Conservation (phyloP, 1,140 invertebrate genomes). For the Zaprionus camerounensis region DNA sequence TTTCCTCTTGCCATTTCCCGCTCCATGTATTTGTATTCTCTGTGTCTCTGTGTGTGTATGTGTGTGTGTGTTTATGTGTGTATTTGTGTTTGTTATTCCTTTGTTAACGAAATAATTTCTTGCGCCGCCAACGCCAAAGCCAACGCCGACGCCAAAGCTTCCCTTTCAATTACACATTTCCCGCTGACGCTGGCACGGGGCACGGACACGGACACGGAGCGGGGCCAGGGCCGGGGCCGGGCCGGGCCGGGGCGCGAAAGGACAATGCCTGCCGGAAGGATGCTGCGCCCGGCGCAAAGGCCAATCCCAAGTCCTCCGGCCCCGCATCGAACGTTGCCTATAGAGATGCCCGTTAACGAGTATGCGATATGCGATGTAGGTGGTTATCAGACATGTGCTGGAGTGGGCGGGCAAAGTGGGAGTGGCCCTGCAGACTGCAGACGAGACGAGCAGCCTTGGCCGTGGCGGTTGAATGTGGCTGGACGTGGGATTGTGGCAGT, state of each 20-base stretch:
- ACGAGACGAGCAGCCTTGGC: constrained; percentile 55
- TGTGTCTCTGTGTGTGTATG: constrained; percentile 16
- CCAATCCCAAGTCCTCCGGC: constrained; percentile 7
- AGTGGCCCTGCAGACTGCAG: neutral
- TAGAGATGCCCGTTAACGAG: constrained; percentile 40
- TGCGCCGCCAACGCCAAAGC: constrained; percentile 57
- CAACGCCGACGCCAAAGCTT: constrained; percentile 75
- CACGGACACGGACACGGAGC: neutral
- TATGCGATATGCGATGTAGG: constrained; percentile 42
- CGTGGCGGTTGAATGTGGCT: constrained; percentile 42
- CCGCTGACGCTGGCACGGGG: constrained; percentile 50
- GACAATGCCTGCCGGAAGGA: constrained; percentile 75
- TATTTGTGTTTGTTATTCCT: constrained; percentile 53
- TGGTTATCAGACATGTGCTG: constrained; percentile 61
- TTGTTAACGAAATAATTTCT: constrained; percentile 84
- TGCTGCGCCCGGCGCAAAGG: constrained; percentile 37
- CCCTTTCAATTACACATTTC: constrained; percentile 84
- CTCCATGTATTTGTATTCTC: constrained; percentile 37
- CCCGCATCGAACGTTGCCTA: constrained; percentile 53
- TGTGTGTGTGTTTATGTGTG: constrained; percentile 26
- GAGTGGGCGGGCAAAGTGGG: constrained; percentile 8
- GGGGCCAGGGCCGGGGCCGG: constrained; percentile 34
- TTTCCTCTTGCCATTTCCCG: constrained; percentile 28
- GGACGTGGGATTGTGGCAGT: neutral
- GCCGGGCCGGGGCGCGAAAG: constrained; percentile 63